Evolutionary conservation across 2,888 invertebrate species (phyloP), one percentile per base, ranked within the genome.

Genomic region (Trachelus tabidus): DNA sequence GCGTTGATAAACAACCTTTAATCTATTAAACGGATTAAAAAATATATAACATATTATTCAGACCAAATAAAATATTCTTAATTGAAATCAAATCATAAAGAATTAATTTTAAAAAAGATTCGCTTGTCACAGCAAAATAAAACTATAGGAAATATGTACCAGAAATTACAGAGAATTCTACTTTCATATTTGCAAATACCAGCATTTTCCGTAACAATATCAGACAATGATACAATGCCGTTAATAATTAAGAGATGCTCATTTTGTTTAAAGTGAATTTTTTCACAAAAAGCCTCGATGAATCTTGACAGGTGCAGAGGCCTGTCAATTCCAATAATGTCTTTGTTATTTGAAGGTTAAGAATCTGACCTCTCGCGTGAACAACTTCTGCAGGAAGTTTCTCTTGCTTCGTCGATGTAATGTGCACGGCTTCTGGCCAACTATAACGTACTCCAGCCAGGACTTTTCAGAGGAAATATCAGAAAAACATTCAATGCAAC

Each of bases 311-410:
- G 83, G 75, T 81, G 81, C 76, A 76, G 74, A 74, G 75, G 80
- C 73, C 82, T 84, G 85, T 85, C 85, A 87, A 81, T 81, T 77
- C 75, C 79, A 79, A 79, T 83, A 82, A 81, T 76, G 79, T 76
- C 81, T 81, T 82, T 79, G 77, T 81, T 79, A 79, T 79, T 85
- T 84, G 76, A 83, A 85, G 85, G 84, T 87, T 85, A 86, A 85
- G 82, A 84, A 81, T 91, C 92, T 92, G 90, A 94, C 94, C 93
- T 94, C 94, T 89, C 94, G 92, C 88, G 93, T 93, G 87, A 93
- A 93, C 87, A 94, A 91, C 92, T 94, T 94, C 92, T 90, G 92
- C 79, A 90, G 86, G 82, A 92, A 89, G 86, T 90, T 88, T 80
- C 85, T 87, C 83, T 89, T 89, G 75, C 83, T 89, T 76, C 86